phyloP scores from a whole-genome alignment of 2,888 invertebrate genomes.

The Ariolimax columbianus region DNA sequence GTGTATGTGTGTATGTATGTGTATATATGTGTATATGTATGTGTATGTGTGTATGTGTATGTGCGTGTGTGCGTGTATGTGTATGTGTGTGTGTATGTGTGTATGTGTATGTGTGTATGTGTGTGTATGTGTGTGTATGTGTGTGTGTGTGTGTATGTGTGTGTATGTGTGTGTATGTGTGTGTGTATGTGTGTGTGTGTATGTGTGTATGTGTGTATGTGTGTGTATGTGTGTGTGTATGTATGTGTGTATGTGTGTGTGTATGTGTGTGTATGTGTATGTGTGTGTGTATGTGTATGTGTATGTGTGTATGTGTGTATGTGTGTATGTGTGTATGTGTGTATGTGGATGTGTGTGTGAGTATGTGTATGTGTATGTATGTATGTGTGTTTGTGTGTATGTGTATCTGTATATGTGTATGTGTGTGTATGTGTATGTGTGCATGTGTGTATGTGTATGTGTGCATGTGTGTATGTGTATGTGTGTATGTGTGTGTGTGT shows the following conservation, averaged over 20 bases:
- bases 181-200: constrained; percentile 6
- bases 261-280: background rate
- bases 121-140: constrained; percentile 10
- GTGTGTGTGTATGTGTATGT: constrained; percentile 2
- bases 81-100: background rate
- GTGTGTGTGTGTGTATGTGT: constrained; percentile 11
- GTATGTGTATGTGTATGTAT: background rate
- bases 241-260: constrained; percentile 4
- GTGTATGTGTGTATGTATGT: background rate
- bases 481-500: too few relatives aligned
- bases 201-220: background rate
- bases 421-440: background rate
- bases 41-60: background rate
- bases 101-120: background rate
- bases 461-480: background rate
- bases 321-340: constrained; percentile 36
- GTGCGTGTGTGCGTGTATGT: background rate
- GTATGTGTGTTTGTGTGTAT: constrained; percentile 19
- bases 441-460: too few relatives aligned
- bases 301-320: constrained; percentile 40
- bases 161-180: background rate
- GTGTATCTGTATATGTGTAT: constrained; percentile 1
- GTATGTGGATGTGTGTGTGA: constrained; percentile 23
- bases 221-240: constrained; percentile 5
- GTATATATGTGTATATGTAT: background rate